Base-by-base conservation (phyloP, 2,888 invertebrate species). In the Liodrosophila aerea region DNA sequence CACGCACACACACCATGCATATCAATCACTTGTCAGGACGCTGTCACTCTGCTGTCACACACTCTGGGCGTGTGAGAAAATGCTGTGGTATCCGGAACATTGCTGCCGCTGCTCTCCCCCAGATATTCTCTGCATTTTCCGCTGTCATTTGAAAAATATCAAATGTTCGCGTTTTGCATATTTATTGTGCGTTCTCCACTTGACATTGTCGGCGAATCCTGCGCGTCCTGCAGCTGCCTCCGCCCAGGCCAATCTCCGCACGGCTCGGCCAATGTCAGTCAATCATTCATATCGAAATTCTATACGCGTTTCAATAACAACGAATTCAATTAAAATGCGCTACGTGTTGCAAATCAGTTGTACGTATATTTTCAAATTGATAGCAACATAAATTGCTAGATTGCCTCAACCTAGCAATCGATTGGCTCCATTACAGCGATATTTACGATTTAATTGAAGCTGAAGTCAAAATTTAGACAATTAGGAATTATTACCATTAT, bases 81-180 rank as follows among this genome's bases (percentile, higher is more conserved):
- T 76, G 64, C 67, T 64, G 64, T 40, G 51, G 62, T 29, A 52
- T 51, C 49, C 29, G 51, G 36, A 59, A 53, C 47, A 47, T 9
- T 47, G 39, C 46, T 51, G 37, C 36, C n/a, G n/a, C n/a, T n/a
- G n/a, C n/a, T n/a, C n/a, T 39, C 49, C 37, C 64, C 30, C 29
- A 27, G 31, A 50, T 46, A 49, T 49, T 29, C 33, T 54, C 40
- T 54, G 64, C 63, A 58, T 58, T 69, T 53, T 54, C 57, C 47
- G 46, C 44, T 52, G 44, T 33, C 52, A 49, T 27, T 51, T 58
- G 59, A 72, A 72, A 80, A 85, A 80, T 78, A 78, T 80, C 62
- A 83, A 85, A 65, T 54, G 81, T 51, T 68, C 68, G 68, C 84
- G 76, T 57, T 78, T 78, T 85, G 84, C 84, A 78, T 85, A 83